phyloP scores from a whole-genome alignment of 1,140 invertebrate species.

The Anoplolepis gracilipes region DNA sequence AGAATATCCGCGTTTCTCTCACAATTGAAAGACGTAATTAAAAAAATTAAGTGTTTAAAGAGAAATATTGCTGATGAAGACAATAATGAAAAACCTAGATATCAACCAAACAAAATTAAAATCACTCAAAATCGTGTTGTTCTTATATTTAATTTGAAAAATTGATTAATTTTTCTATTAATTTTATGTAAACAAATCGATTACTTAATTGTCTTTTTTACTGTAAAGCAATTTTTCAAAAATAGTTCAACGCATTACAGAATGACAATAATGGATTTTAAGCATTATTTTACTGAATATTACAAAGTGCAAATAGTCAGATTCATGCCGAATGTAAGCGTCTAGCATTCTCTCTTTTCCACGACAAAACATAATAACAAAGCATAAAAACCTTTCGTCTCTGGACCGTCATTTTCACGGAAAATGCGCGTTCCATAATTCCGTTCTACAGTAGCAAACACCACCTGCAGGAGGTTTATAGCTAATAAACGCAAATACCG shows the following conservation, averaged over 20 bases:
- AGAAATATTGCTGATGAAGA: neutral
- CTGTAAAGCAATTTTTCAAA: neutral
- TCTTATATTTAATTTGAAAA: neutral
- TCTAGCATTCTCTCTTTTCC: constrained; percentile 33
- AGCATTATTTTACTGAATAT: neutral
- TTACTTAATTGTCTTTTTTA: neutral
- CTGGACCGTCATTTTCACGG: constrained; percentile 36
- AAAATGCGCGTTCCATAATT: constrained; percentile 64
- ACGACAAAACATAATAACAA: constrained; percentile 38
- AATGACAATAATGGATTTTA: neutral
- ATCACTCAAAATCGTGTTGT: neutral
- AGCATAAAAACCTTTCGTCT: constrained; percentile 51
- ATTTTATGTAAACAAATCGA: neutral
- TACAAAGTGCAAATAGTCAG: neutral
- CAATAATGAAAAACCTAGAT: neutral
- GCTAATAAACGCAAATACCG: constrained; percentile 75
- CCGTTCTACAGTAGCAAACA: constrained; percentile 25
- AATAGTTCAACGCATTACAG: neutral
- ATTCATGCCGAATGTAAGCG: neutral
- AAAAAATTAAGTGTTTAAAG: neutral
- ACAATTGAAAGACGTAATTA: constrained; percentile 23
- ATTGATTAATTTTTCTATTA: neutral
- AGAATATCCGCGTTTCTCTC: constrained; percentile 30
- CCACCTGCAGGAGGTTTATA: constrained; percentile 67
- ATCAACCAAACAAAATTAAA: constrained; percentile 14